Conservation (phyloP, 1,140 invertebrate species). For the Ceratina australensis region DNA sequence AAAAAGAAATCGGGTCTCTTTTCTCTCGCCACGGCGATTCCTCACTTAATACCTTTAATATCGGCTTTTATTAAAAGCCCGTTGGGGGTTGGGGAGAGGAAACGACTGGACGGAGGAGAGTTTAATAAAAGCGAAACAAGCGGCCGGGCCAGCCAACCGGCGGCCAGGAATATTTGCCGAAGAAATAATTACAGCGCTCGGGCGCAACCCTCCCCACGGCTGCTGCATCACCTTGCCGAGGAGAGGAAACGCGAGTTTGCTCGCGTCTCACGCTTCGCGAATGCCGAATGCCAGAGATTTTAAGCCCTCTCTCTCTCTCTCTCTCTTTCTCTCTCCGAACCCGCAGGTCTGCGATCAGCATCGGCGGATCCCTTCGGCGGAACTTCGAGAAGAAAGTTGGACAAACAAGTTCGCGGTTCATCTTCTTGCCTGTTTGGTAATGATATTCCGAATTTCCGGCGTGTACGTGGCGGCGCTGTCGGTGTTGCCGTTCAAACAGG, state of each 20-base stretch:
- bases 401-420: not conserved
- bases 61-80: slow-evolving; percentile 64
- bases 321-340: no score
- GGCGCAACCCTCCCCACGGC: not conserved
- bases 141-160: slow-evolving; percentile 33
- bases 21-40: slow-evolving; percentile 43
- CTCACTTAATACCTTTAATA: slow-evolving; percentile 65
- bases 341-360: not conserved
- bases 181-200: slow-evolving; percentile 57
- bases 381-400: not conserved
- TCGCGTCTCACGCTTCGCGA: not conserved
- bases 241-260: not conserved
- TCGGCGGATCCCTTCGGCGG: not conserved
- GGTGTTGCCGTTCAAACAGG: not conserved
- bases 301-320: no score
- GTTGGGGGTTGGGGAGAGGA: not conserved
- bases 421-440: not conserved
- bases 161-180: slow-evolving; percentile 56
- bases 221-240: slow-evolving; percentile 15
- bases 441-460: not conserved
- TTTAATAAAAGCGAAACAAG: slow-evolving; percentile 63
- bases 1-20: not conserved
- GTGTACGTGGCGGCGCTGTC: no score
- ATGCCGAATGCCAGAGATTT: not conserved
- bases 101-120: slow-evolving; percentile 17